Evolutionary conservation across 2,888 invertebrate genomes (phyloP).

Genomic region (Orthonychiurus folsomi): DNA sequence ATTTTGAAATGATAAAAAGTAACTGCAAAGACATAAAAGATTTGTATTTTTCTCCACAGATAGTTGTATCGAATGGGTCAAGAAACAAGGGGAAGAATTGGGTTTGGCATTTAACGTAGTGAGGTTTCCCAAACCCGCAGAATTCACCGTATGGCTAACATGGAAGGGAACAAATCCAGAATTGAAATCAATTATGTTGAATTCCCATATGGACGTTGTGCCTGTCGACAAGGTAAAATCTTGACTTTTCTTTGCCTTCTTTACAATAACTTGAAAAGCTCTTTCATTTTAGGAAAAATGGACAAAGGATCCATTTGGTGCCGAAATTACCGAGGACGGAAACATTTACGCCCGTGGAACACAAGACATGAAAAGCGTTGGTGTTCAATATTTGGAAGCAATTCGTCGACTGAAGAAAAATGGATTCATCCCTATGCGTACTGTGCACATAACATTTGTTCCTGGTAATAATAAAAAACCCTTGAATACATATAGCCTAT

Average conservation of each 20-base stretch:
- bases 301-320: constrained; percentile 81
- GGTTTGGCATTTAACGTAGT: constrained; percentile 57
- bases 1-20: neutral
- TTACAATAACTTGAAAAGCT: neutral
- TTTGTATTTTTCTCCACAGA: constrained; percentile 49
- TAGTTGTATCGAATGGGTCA: constrained; percentile 64
- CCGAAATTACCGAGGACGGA: constrained; percentile 71
- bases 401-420: constrained; percentile 53
- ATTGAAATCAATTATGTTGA: constrained; percentile 66
- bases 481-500: neutral
- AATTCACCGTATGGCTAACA: constrained; percentile 74
- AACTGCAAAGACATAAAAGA: neutral
- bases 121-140: constrained; percentile 52
- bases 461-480: constrained; percentile 60
- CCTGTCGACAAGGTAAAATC: constrained; percentile 73
- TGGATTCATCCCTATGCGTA: constrained; percentile 53
- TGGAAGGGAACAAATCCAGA: constrained; percentile 67
- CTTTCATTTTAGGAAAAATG: constrained; percentile 51
- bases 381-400: constrained; percentile 67
- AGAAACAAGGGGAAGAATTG: constrained; percentile 61
- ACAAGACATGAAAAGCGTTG: constrained; percentile 79
- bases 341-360: constrained; percentile 82
- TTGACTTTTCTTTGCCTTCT: neutral
- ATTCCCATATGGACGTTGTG: constrained; percentile 96
- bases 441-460: constrained; percentile 61